Conservation (phyloP, 2,797 vertebrate genomes). For the Falco peregrinus region DNA sequence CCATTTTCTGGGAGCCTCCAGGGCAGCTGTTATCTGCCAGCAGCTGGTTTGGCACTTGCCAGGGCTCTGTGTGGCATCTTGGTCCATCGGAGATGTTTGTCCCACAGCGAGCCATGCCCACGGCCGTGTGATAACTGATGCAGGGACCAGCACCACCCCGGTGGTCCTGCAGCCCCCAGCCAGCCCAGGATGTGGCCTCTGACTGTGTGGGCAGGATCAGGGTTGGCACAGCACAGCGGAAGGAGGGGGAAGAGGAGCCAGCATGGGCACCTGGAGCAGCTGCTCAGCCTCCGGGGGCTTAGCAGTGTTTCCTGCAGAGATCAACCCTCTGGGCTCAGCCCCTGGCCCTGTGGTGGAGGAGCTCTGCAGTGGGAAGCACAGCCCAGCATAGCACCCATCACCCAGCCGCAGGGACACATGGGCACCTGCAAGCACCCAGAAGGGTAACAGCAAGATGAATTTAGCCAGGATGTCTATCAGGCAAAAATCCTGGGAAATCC, state of each 20-base stretch:
- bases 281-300: neutral
- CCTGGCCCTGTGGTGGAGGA: neutral
- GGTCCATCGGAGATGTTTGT: fast-evolving
- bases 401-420: neutral
- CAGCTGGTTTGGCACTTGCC: neutral
- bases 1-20: neutral
- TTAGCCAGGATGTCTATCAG: neutral
- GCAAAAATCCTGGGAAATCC: neutral
- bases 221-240: neutral
- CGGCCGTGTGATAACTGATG: fast-evolving
- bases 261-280: neutral
- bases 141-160: fast-evolving
- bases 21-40: neutral
- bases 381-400: neutral
- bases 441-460: neutral
- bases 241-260: neutral
- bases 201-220: neutral
- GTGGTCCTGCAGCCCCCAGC: neutral
- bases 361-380: neutral
- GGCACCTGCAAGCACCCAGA: neutral
- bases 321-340: fast-evolving
- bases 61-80: neutral
- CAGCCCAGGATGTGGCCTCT: neutral
- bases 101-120: fast-evolving
- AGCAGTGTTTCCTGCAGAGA: neutral